A percentile compares a stretch with the other conserved stretches of the same genome.
phyloP scores from a whole-genome alignment of 2,797 vertebrate species.

The Aulostomus chinensis region DNA sequence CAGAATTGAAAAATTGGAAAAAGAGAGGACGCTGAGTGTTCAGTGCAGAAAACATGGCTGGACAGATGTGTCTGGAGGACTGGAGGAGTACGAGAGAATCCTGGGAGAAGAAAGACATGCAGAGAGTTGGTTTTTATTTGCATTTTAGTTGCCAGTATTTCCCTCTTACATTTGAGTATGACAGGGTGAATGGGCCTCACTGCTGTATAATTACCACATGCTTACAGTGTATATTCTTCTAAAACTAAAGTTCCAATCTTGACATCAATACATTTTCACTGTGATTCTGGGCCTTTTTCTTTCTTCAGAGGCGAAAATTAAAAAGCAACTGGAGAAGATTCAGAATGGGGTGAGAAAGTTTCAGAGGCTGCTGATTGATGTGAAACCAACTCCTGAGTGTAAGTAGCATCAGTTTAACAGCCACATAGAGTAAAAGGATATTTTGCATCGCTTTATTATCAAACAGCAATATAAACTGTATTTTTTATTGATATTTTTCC shows the following conservation, averaged over 20 bases:
- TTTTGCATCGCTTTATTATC: too few species aligned
- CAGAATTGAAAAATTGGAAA: slow-evolving; percentile 88
- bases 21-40: slow-evolving; percentile 77
- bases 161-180: background rate
- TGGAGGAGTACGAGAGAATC: slow-evolving; percentile 82
- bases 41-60: slow-evolving; percentile 83
- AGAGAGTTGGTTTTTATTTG: slow-evolving; percentile 80
- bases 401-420: slow-evolving; percentile 52
- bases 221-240: background rate
- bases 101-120: slow-evolving; percentile 79
- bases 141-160: background rate
- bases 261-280: background rate
- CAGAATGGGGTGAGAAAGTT: slow-evolving; percentile 83
- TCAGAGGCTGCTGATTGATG: slow-evolving; percentile 84
- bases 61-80: slow-evolving; percentile 71
- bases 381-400: slow-evolving; percentile 87
- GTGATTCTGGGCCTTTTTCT: slow-evolving; percentile 20
- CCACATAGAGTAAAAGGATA: background rate
- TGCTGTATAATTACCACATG: background rate
- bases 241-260: too few species aligned
- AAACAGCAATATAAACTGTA: too few species aligned
- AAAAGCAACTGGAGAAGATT: slow-evolving; percentile 87
- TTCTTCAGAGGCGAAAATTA: slow-evolving; percentile 79
- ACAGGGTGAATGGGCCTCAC: background rate
- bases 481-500: too few species aligned